A percentile compares a stretch with the other conserved stretches of the same genome.
phyloP scores from a whole-genome alignment of 1,140 invertebrate species.

The Drosophila subpulchrella region DNA sequence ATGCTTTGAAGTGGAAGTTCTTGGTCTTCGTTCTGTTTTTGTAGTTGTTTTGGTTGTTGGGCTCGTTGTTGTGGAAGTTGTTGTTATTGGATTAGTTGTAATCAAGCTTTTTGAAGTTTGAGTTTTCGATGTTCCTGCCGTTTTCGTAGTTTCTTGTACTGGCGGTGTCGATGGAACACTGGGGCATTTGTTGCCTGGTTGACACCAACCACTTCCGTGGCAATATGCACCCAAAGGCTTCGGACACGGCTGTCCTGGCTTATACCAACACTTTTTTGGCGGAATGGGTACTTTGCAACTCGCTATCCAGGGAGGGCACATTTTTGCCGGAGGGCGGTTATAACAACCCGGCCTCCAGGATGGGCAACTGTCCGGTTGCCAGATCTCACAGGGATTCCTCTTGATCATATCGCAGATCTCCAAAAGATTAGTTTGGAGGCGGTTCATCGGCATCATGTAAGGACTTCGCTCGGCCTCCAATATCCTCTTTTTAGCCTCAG shows the following conservation, averaged over 20 bases:
- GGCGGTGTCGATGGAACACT: not conserved
- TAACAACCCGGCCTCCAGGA: constrained; percentile 1
- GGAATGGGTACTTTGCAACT: not conserved
- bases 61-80: not conserved
- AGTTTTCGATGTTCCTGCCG: not conserved
- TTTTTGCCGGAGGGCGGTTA: not conserved
- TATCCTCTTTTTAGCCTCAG: constrained; percentile 1
- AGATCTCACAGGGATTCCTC: not conserved
- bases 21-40: not conserved
- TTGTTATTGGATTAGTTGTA: not conserved
- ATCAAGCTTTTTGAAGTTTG: not conserved
- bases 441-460: not conserved
- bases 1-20: not conserved
- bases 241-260: not conserved
- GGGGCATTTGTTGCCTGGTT: not conserved
- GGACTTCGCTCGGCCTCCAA: not conserved
- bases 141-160: not conserved
- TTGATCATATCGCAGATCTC: not conserved
- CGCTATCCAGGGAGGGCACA: not conserved
- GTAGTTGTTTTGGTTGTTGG: not conserved
- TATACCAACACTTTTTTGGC: not conserved
- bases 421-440: not conserved
- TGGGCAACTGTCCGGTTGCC: not conserved
- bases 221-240: not conserved
- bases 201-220: constrained; percentile 2